These are phyloP conservation scores for Zeugodacus cucurbitae DNA, from an alignment of 1,140 invertebrate genomes.

Conservation along the genomic window DNA sequence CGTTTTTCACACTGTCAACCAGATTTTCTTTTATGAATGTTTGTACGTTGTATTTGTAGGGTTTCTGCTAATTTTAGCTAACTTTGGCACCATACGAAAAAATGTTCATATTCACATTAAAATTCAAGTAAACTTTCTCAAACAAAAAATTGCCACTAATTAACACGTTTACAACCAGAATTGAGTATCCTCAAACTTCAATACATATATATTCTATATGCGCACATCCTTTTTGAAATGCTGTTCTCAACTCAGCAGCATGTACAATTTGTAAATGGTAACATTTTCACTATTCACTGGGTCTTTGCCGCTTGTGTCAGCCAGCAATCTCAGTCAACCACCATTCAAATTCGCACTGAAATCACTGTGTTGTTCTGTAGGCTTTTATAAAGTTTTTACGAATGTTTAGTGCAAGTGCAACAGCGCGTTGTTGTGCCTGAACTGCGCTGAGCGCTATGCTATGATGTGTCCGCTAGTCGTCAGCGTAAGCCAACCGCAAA, in stretches of 20 bases:
- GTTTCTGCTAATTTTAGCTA: neutral
- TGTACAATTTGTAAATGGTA: neutral
- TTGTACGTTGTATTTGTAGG: conserved; percentile 20
- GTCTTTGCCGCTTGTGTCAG: neutral
- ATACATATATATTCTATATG: too few species aligned
- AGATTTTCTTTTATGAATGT: neutral
- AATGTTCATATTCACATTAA: neutral
- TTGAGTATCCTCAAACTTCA: neutral
- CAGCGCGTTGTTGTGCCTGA: neutral
- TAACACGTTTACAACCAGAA: neutral
- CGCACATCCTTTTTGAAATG: neutral
- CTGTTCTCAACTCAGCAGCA: neutral
- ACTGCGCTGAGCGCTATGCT: neutral
- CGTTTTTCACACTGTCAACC: neutral
- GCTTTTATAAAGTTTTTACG: conserved; percentile 30
- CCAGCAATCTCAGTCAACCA: conserved; percentile 33
- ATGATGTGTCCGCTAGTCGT: conserved; percentile 12
- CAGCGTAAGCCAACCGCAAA: conserved; percentile 24
- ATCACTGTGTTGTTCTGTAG: conserved; percentile 20
- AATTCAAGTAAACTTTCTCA: neutral
- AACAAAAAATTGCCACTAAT: neutral
- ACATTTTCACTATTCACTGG: neutral
- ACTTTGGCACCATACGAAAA: neutral
- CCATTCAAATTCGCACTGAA: conserved; percentile 30
- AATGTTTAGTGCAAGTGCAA: conserved; percentile 15